These are phyloP conservation scores for Drosophila tsacasi DNA, from an alignment of 1,140 invertebrate species.

Conservation along the genomic window DNA sequence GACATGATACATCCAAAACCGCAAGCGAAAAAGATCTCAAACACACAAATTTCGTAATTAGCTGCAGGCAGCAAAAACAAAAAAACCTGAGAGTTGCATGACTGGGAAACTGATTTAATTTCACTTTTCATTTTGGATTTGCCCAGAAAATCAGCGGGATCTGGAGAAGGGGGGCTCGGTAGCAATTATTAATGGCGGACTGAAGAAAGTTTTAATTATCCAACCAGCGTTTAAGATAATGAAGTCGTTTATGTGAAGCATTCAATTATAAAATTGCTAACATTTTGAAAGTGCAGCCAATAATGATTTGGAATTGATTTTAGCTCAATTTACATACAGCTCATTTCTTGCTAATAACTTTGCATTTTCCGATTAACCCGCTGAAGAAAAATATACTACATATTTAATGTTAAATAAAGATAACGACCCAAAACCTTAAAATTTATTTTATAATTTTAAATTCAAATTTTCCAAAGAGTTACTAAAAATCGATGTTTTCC, in stretches of 20 bases:
- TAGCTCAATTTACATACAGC: slow-evolving; percentile 37
- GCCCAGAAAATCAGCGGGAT: slow-evolving; percentile 44
- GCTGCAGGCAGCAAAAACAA: slow-evolving; percentile 13
- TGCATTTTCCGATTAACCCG: slow-evolving; percentile 12
- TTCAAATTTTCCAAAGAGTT: background rate
- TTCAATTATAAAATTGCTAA: slow-evolving; percentile 74
- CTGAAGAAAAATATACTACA: too few relatives aligned
- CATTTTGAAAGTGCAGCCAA: slow-evolving; percentile 68
- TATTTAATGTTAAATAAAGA: background rate
- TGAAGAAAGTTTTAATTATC: slow-evolving; percentile 76
- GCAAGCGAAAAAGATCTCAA: slow-evolving; percentile 34
- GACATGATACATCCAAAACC: slow-evolving; percentile 19
- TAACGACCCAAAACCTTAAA: background rate
- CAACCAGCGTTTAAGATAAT: slow-evolving; percentile 69
- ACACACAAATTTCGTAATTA: slow-evolving; percentile 43
- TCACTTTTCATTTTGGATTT: slow-evolving; percentile 73
- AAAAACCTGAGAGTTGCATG: slow-evolving; percentile 48
- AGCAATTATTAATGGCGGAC: slow-evolving; percentile 56
- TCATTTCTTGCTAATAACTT: slow-evolving; percentile 12
- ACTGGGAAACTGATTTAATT: slow-evolving; percentile 63
- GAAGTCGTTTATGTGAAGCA: slow-evolving; percentile 72
- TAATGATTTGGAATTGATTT: slow-evolving; percentile 40
- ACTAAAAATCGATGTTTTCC: background rate
- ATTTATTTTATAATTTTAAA: background rate
- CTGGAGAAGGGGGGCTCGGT: slow-evolving; percentile 4